phyloP scores from a whole-genome alignment of 2,888 invertebrate genomes.

The Congeria kusceri region DNA sequence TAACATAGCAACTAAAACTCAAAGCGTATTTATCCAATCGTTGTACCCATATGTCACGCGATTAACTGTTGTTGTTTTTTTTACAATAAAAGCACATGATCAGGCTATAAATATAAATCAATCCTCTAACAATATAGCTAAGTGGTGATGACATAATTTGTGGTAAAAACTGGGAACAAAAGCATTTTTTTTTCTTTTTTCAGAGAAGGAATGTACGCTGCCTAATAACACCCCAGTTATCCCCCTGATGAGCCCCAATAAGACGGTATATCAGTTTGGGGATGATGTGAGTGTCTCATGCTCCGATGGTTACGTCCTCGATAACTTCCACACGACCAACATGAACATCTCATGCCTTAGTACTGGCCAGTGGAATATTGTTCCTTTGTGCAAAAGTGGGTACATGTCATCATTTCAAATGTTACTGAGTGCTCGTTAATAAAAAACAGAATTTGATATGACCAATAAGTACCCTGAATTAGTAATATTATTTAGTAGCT shows the following conservation, averaged over 20 bases:
- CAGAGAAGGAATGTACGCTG: conserved; percentile 38
- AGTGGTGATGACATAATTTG: no score
- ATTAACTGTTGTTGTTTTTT: no score
- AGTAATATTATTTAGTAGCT: no score
- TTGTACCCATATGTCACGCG: no score
- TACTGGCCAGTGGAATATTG: conserved; percentile 34
- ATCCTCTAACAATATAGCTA: no score
- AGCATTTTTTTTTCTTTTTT: not conserved
- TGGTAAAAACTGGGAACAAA: not conserved
- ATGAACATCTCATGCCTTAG: conserved; percentile 34
- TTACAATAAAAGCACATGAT: no score
- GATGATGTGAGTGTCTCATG: conserved; percentile 43
- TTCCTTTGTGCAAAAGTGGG: conserved; percentile 43
- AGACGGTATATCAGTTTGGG: conserved; percentile 31
- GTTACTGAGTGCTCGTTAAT: no score
- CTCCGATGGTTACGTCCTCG: conserved; percentile 20
- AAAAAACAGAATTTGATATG: no score
- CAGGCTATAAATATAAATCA: no score
- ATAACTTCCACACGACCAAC: conserved; percentile 7
- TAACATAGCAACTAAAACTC: no score
- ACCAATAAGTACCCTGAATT: no score
- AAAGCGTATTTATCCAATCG: no score
- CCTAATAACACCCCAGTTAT: conserved; percentile 14
- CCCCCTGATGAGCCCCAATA: not conserved
- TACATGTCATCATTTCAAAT: not conserved